These are phyloP conservation scores for Manis pentadactyla DNA, from an alignment of 2,797 vertebrate genomes.

Conservation along the genomic window DNA sequence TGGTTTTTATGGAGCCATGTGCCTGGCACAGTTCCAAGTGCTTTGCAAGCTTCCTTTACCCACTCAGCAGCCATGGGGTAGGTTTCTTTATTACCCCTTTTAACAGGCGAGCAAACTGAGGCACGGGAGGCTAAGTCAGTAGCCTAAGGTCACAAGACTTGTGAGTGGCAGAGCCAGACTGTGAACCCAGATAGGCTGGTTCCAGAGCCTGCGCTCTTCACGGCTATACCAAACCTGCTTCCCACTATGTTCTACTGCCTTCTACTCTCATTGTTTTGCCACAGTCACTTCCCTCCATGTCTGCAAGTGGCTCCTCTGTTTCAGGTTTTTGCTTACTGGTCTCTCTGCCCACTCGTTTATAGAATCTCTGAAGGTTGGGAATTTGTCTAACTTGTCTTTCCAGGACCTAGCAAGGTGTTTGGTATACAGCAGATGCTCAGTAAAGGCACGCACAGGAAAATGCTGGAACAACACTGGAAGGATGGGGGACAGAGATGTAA, in stretches of 20 bases:
- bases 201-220: background rate
- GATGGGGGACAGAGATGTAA: background rate
- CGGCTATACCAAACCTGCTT: background rate
- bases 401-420: background rate
- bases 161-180: background rate
- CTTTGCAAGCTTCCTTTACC: background rate
- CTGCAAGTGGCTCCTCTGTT: background rate
- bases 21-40: background rate
- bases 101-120: slow-evolving; percentile 8
- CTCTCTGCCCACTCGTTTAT: background rate
- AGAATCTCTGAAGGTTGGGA: background rate
- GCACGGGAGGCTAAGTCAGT: background rate
- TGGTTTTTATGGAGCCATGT: background rate
- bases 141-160: background rate
- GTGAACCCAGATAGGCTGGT: background rate
- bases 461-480: background rate
- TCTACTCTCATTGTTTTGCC: background rate
- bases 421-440: background rate
- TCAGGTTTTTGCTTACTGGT: background rate
- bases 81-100: background rate
- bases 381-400: background rate
- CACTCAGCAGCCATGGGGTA: background rate
- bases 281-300: background rate
- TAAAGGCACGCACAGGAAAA: background rate
- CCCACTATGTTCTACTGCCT: background rate